Base-by-base conservation (phyloP, 2,797 vertebrate genomes). In the Falco novaeseelandiae region DNA sequence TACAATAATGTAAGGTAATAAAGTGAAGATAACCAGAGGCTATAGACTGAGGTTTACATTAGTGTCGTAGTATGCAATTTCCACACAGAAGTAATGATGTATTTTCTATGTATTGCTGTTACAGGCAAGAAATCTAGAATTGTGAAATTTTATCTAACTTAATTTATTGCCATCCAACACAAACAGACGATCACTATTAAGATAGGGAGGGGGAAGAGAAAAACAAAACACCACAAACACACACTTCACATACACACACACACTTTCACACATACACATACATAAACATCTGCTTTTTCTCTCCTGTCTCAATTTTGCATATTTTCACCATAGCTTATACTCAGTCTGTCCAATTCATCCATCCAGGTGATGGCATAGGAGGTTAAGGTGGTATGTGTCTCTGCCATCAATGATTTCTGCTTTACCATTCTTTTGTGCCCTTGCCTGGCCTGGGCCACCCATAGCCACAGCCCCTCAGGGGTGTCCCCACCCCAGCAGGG, bases 401-500 rank as follows among this genome's bases (percentile, higher is more conserved):
- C 52, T 49, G 34, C 12, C 34, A 71, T 87, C 30, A 67, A 38
- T 13, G 27, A 34, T 54, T 70, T 42, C 55, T 58, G 8, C 12
- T 18, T 4, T 21, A 66, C 11, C 34, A 44, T 49, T 67, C 23
- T 4, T 23, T 34, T 36, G 40, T 61, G 30, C 5, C 19, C 2
- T 14, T 72, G 25, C 14, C 27, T 72, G 44, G 7, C 7, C 19
- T n/a, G 25, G 5, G 14, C 21, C 15, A 17, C 30, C 14, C 10
- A 16, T 17, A 36, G 44, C 16, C 34, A 21, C 3, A 29, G 36
- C 15, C 12, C 15, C 42, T 30, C 20, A 27, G 1, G 3, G 22
- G 5, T 66, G 5, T 20, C 34, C 10, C 9, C n/a, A 34, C 21
- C 12, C 26, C 9, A 4, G 2, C 1, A 1, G 6, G 4, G 22